A percentile compares a stretch with the other conserved stretches of the same genome.
Conservation (phyloP, 2,888 invertebrate genomes). For the Rhorus exstirpatorius region DNA sequence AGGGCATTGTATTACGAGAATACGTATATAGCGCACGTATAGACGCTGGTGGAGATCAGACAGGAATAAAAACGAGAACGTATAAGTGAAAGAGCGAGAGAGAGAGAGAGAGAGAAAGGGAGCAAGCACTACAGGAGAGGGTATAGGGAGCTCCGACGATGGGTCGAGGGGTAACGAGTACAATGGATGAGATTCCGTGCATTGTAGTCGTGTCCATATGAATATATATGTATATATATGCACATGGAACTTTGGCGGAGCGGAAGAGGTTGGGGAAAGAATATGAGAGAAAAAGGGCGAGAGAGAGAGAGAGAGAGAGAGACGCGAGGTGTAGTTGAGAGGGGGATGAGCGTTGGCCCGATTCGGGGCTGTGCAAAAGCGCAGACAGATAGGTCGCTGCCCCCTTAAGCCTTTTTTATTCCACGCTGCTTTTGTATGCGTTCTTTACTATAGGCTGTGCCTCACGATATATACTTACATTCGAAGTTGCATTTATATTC, state of each 20-base stretch:
- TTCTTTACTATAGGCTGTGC: constrained; percentile 57
- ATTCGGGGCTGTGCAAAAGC: constrained; percentile 68
- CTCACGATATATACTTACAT: constrained; percentile 33
- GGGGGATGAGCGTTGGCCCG: constrained; percentile 63
- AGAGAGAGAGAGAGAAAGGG: constrained; percentile 44
- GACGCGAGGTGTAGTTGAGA: constrained; percentile 41
- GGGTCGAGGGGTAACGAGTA: constrained; percentile 68
- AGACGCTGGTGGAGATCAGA: constrained; percentile 57
- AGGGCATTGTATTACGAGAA: constrained; percentile 50
- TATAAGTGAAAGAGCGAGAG: constrained; percentile 22
- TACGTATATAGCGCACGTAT: constrained; percentile 14
- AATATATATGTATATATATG: constrained; percentile 55
- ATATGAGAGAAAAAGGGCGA: constrained; percentile 21
- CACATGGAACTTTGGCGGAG: constrained; percentile 63
- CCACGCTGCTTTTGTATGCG: constrained; percentile 41
- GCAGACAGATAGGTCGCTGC: constrained; percentile 70
- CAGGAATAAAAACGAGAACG: constrained; percentile 60
- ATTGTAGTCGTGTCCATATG: constrained; percentile 65
- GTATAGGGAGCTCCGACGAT: constrained; percentile 62
- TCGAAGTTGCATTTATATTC: constrained; percentile 10
- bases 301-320: constrained; percentile 33
- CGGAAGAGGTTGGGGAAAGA: constrained; percentile 52
- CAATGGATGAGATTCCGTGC: constrained; percentile 69
- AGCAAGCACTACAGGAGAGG: constrained; percentile 7
- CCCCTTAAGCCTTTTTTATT: constrained; percentile 69